Evolutionary conservation across 2,113 vertebrate genomes (phyloP).

Genomic region (Chaetura pelagica): DNA sequence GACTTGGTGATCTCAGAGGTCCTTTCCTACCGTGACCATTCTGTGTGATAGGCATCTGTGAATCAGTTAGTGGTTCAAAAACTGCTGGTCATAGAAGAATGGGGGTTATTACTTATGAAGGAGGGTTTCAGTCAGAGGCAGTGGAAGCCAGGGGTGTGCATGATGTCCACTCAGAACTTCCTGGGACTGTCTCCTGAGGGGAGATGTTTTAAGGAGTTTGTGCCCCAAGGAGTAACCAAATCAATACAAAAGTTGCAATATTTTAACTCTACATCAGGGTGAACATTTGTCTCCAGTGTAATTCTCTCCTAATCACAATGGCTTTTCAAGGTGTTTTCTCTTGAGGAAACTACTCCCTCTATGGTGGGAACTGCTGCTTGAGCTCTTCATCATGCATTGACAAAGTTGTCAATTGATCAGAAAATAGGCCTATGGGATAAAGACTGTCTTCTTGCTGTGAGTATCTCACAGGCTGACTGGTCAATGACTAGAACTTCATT

Average conservation of each 20-base stretch:
- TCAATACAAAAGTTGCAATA: neutral
- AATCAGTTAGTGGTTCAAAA: neutral
- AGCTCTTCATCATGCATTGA: neutral
- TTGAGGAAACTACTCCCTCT: accelerated
- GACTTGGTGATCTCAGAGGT: too few relatives aligned
- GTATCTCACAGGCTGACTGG: neutral
- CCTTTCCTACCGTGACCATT: too few relatives aligned
- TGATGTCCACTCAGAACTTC: neutral
- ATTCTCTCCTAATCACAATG: neutral
- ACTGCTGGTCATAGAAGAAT: neutral
- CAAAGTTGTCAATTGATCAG: neutral
- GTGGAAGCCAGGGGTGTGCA: accelerated
- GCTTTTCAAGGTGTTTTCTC: neutral
- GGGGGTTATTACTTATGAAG: neutral
- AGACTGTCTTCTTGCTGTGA: neutral
- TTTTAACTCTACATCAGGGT: accelerated
- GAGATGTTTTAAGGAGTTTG: neutral
- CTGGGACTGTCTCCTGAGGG: neutral
- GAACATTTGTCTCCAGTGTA: neutral
- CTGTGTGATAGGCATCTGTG: neutral
- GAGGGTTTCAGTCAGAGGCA: neutral
- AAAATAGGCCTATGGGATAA: neutral
- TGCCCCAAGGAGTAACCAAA: neutral
- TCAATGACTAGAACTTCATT: neutral
- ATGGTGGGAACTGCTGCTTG: neutral